Evolutionary conservation across 37 sponge, comb jelly and placozoan genomes (phyloP).

Genomic region (Beroe forskalii): DNA sequence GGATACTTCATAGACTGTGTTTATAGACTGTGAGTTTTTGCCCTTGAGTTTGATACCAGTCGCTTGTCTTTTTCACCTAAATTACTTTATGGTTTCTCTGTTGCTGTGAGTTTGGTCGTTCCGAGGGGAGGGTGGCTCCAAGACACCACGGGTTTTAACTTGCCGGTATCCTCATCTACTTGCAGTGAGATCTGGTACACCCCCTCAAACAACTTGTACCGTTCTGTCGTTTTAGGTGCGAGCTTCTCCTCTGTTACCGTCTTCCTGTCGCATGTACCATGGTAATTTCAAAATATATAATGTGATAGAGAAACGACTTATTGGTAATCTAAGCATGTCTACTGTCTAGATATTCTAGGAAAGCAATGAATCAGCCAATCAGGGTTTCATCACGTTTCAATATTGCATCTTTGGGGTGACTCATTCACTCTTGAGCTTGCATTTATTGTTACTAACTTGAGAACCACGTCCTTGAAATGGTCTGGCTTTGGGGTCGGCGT

Average conservation of each 20-base stretch:
- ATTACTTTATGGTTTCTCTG: too few relatives aligned
- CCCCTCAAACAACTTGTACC: slow-evolving; percentile 32
- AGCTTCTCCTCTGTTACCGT: not conserved
- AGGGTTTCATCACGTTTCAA: too few relatives aligned
- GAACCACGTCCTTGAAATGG: not conserved
- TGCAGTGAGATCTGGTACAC: slow-evolving; percentile 13
- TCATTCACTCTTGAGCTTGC: too few relatives aligned
- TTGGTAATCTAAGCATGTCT: not conserved
- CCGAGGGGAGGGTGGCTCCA: slow-evolving; percentile 46
- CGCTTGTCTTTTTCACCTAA: too few relatives aligned
- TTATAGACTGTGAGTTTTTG: too few relatives aligned
- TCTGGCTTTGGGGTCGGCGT: not conserved
- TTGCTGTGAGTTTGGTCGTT: not conserved
- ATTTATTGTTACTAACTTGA: slow-evolving; percentile 21
- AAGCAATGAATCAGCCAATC: too few relatives aligned
- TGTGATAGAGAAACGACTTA: not conserved
- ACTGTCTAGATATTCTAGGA: not conserved
- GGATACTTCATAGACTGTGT: too few relatives aligned
- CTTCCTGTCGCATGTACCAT: not conserved
- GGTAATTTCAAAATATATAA: not conserved
- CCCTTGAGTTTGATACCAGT: too few relatives aligned
- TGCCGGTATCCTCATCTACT: not conserved
- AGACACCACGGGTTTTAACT: slow-evolving; percentile 28
- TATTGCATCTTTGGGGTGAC: too few relatives aligned
- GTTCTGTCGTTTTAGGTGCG: slow-evolving; percentile 6